phyloP scores from a whole-genome alignment of 2,888 invertebrate genomes.

The Yponomeuta plumbellus region DNA sequence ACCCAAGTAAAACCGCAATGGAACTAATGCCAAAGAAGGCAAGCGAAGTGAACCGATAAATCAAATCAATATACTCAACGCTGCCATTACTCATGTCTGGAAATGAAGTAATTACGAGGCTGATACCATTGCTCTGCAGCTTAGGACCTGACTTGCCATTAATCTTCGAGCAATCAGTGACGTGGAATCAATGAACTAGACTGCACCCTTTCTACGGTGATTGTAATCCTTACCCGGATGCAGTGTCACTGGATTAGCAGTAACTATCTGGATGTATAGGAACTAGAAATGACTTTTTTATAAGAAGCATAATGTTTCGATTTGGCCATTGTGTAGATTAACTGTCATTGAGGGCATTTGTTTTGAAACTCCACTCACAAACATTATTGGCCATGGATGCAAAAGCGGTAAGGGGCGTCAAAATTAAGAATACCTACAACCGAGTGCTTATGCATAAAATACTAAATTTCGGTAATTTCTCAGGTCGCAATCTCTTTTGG shows the following conservation, averaged over 20 bases:
- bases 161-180: constrained; percentile 54
- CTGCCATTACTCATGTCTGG: constrained; percentile 12
- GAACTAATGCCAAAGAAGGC: background rate
- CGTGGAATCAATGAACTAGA: constrained; percentile 41
- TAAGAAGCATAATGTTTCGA: too few species aligned
- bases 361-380: too few species aligned
- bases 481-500: too few species aligned
- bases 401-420: too few species aligned
- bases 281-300: too few species aligned
- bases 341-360: too few species aligned
- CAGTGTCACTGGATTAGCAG: background rate
- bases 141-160: constrained; percentile 30
- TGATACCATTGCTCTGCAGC: constrained; percentile 4
- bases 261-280: background rate
- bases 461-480: too few species aligned
- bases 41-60: constrained; percentile 1
- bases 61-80: constrained; percentile 9
- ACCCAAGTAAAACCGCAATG: background rate
- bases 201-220: constrained; percentile 18
- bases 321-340: too few species aligned
- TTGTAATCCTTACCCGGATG: constrained; percentile 7
- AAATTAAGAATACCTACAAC: too few species aligned
- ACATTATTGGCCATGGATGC: too few species aligned
- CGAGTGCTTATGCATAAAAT: too few species aligned
- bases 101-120: constrained; percentile 8